Evolutionary conservation across 2,888 invertebrate genomes (phyloP), one percentile per base, ranked within the genome.

Genomic region (Baccha elongata): DNA sequence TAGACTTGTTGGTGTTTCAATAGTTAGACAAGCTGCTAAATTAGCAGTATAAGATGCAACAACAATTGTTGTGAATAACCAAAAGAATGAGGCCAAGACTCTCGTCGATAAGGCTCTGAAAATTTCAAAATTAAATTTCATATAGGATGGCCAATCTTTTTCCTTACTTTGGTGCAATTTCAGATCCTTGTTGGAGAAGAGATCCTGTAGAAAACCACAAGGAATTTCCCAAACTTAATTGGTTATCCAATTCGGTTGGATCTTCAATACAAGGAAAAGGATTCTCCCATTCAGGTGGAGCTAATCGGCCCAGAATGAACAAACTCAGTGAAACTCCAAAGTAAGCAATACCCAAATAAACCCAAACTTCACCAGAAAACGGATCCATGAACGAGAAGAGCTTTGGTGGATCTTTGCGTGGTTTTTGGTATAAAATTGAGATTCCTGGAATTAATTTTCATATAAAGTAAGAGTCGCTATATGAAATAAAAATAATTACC

Each of bases 341-440:
- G 87, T 95, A 97, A 0, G 97, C 95, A 1, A 94, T 93, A 3
- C 96, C 94, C 85, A 99, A 92, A 90, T 94, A 96, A 62, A 95
- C 90, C 97, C 97, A 98, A 6, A 97, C 97, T 85, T 94, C 95
- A 48, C 92, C 91, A 0, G 97, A 96, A 88, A 99, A 96, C 0
- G 98, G 98, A 29, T 96, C 96, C 88, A 98, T 93, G 89, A 99
- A 99, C 1, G 97, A 97, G 88, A 98, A 98, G 5, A 98, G 91
- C 87, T 95, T 94, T 0, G 98, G 97, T 1, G 95, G 94, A 80
- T 95, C 94, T 85, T 95, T 96, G 52, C 93, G 94, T 0, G 98
- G 97, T 87, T 96, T 97, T 87, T 94, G 94, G 90, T 95, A 98
- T 11, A 98, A 91, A 87, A 99, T 98, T 48, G 96, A 95, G 86